Conservation (phyloP, 2,797 vertebrate species). For the Sylvia borin region DNA sequence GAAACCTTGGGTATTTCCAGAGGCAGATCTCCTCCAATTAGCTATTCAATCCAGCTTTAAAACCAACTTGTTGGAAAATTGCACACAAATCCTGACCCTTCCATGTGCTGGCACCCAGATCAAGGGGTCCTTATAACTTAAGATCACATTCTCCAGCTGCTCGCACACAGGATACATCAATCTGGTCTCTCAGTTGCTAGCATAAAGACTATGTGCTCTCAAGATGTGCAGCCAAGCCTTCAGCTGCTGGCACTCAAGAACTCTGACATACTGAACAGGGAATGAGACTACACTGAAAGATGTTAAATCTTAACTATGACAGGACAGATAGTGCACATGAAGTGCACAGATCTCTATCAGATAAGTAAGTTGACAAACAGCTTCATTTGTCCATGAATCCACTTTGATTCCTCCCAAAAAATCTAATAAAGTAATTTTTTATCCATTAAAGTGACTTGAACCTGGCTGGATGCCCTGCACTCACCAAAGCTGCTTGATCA, state of each 20-base stretch:
- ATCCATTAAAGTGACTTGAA: not conserved
- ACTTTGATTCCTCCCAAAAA: not conserved
- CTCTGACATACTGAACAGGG: not conserved
- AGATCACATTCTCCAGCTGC: not conserved
- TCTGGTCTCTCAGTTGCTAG: not conserved
- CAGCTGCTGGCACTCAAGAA: not conserved
- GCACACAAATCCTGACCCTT: not conserved
- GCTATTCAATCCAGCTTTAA: not conserved
- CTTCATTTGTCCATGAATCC: not conserved
- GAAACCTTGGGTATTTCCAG: not conserved
- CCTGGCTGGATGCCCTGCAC: not conserved
- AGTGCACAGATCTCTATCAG: not conserved
- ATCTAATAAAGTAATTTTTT: not conserved
- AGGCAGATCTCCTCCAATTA: not conserved
- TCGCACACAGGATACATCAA: fast-evolving
- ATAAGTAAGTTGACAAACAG: not conserved
- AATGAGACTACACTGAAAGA: not conserved
- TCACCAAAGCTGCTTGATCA: not conserved
- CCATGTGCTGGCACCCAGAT: not conserved
- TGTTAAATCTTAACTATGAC: not conserved
- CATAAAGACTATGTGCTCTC: not conserved
- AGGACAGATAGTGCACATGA: not conserved
- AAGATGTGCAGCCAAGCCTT: not conserved
- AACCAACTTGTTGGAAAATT: not conserved
- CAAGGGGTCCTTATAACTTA: not conserved